phyloP scores from a whole-genome alignment of 2,888 invertebrate species.

The Andricus quercusramuli region DNA sequence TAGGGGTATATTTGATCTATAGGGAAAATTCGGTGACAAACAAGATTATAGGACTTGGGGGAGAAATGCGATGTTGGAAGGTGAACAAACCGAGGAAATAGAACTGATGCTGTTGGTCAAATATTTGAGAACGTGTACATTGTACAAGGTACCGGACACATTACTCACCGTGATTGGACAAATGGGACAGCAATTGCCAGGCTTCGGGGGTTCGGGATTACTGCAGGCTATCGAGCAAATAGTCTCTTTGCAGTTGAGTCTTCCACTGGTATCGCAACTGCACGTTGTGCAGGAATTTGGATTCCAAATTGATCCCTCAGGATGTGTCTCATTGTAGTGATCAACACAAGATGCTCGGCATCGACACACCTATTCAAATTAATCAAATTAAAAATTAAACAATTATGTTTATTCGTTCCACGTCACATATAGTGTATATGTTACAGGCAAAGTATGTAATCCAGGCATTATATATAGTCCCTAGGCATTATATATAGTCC shows the following conservation, averaged over 20 bases:
- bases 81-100: constrained; percentile 3
- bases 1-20: too few relatives aligned
- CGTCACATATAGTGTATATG: too few relatives aligned
- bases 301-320: constrained; percentile 71
- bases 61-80: neutral
- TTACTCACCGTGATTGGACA: constrained; percentile 70
- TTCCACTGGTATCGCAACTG: constrained; percentile 69
- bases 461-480: too few relatives aligned
- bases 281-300: constrained; percentile 71
- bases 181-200: constrained; percentile 71
- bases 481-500: too few relatives aligned
- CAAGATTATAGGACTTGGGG: neutral
- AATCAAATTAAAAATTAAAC: constrained; percentile 12
- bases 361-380: constrained; percentile 67
- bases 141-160: constrained; percentile 31
- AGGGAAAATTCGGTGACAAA: too few relatives aligned
- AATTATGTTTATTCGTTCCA: too few relatives aligned
- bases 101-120: constrained; percentile 23
- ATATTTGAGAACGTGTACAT: constrained; percentile 19
- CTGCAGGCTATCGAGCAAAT: constrained; percentile 71
- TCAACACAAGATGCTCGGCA: constrained; percentile 71
- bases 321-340: constrained; percentile 67
- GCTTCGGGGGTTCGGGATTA: constrained; percentile 68
- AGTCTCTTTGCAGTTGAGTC: constrained; percentile 71
- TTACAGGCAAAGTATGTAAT: too few relatives aligned